Conservation (phyloP, 2,888 invertebrate species). For the Hydraecia micacea region DNA sequence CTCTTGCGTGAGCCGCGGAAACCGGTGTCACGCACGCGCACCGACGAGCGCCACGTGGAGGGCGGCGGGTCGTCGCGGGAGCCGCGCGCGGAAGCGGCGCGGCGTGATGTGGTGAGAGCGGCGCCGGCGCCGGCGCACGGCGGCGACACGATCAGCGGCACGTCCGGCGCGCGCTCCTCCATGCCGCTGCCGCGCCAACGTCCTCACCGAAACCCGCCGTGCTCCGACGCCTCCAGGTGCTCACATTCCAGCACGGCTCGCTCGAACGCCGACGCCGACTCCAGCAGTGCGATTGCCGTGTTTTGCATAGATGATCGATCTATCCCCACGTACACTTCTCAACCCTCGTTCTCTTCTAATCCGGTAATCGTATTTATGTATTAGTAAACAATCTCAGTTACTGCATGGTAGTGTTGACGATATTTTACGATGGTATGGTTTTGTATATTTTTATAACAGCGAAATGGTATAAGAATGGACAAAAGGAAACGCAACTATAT, state of each 20-base stretch:
- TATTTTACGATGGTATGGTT: conserved; percentile 84
- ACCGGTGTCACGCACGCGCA: conserved; percentile 91
- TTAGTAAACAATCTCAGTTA: conserved; percentile 68
- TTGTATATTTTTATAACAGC: conserved; percentile 66
- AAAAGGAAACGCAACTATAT: conserved; percentile 52
- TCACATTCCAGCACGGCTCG: conserved; percentile 88
- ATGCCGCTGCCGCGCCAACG: conserved; percentile 90
- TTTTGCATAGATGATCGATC: conserved; percentile 88
- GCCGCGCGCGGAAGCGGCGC: conserved; percentile 83
- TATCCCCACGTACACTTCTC: conserved; percentile 71
- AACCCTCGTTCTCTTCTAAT: conserved; percentile 75
- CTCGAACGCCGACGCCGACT: conserved; percentile 87
- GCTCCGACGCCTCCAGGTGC: conserved; percentile 84
- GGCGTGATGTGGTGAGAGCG: conserved; percentile 84
- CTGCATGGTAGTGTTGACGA: conserved; percentile 65
- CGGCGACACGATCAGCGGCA: conserved; percentile 87
- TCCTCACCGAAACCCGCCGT: conserved; percentile 89
- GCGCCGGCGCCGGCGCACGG: conserved; percentile 78
- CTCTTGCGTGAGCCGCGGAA: conserved; percentile 91
- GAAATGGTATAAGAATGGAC: conserved; percentile 44
- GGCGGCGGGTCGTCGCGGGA: conserved; percentile 84
- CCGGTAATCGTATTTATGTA: conserved; percentile 72
- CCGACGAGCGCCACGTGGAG: conserved; percentile 91
- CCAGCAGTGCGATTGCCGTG: conserved; percentile 87
- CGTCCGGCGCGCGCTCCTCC: conserved; percentile 90